Evolutionary conservation across 2,797 vertebrate genomes (phyloP), one percentile per base, ranked within the genome.

Genomic region (Myotis daubentonii): DNA sequence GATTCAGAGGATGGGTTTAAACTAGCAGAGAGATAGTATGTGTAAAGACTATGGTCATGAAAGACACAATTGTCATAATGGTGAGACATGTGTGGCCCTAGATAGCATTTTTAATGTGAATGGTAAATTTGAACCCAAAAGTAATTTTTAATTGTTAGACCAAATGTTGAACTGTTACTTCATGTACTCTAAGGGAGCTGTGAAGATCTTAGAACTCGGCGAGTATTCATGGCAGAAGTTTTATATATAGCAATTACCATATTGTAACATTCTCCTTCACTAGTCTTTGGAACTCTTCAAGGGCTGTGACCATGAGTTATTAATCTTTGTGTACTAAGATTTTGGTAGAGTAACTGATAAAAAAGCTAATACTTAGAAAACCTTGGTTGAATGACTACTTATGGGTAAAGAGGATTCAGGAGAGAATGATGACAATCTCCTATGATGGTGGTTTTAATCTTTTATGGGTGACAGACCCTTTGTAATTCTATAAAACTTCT

Each of bases 301-400:
- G 62, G 36, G 1, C n/a, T 0, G 1, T 49, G 36, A 66, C 33
- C 57, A 3, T 87, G 20, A 41, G 30, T 95, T 80, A 68, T 15
- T 91, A 44, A 80, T 89, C 68, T 92, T 76, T 89, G 68, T 72
- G 33, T 81, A 68, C 19, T 84, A 89, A 89, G 47, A 66, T 94
- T 95, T 92, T 68, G 68, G 28, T 88, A 82, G 74, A 91, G 23
- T 74, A 80, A 80, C 55, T 65, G 38, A 44, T 95, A 75, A 85
- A 84, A 76, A 88, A 79, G 30, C 20, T 84, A 72, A 87, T 87
- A 19, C 23, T 71, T 94, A 53, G 93, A 79, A 79, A 79, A 87
- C 36, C 25, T 75, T 81, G 38, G n/a, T 79, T 70, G 41, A 72
- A 44, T 62, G 49, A 55, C 76, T 96, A 17, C 65, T 81, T 13